Percentiles rank a stretch among this genome's conserved stretches.
phyloP scores from a whole-genome alignment of 2,113 vertebrate genomes.

The Rafetus swinhoei region DNA sequence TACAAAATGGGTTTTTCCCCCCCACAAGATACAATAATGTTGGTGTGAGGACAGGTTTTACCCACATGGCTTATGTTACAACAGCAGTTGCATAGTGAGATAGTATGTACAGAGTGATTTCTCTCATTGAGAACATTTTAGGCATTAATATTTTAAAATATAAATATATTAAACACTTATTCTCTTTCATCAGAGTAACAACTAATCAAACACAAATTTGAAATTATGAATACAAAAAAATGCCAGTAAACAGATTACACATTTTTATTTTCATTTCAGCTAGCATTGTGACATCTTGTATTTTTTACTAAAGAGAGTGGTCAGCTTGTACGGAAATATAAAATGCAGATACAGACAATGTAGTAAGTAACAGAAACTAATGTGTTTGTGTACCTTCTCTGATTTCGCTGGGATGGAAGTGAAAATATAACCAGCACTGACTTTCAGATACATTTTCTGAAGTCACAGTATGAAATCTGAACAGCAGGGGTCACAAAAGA shows the following conservation, averaged over 20 bases:
- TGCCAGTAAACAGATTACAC: background rate
- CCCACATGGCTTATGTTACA: background rate
- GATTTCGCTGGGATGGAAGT: background rate
- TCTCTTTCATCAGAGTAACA: background rate
- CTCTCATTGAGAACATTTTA: background rate
- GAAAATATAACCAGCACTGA: background rate
- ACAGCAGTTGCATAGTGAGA: too few relatives aligned
- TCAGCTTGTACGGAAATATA: fast-evolving
- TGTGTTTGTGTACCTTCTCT: background rate
- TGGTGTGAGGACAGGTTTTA: background rate
- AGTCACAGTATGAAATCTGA: background rate
- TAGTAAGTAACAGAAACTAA: too few relatives aligned
- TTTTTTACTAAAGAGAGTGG: fast-evolving
- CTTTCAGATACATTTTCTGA: background rate
- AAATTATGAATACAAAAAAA: background rate
- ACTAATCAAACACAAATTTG: fast-evolving
- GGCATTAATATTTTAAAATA: background rate
- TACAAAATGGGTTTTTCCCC: too few relatives aligned
- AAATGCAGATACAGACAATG: background rate
- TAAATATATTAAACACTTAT: background rate
- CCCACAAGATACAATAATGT: background rate
- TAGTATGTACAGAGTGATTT: background rate
- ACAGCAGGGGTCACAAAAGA: slow-evolving; percentile 71
- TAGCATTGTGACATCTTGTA: fast-evolving
- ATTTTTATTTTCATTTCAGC: fast-evolving